Conservation (phyloP, 2,113 vertebrate genomes). For the Arenaria interpres region DNA sequence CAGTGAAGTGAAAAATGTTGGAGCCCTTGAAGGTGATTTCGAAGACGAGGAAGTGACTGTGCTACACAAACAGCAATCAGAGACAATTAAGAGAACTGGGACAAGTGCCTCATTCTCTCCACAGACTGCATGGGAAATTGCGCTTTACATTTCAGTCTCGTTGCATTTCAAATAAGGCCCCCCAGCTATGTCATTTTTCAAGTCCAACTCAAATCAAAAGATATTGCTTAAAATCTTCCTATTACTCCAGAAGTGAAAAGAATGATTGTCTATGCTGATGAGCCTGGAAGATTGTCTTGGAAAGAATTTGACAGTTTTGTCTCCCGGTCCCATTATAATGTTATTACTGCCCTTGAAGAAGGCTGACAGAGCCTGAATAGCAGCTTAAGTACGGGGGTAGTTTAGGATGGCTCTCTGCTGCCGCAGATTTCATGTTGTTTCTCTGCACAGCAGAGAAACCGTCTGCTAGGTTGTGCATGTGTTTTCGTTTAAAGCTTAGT, state of each 20-base stretch:
- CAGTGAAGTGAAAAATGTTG: constrained; percentile 61
- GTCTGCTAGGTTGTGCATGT: not conserved
- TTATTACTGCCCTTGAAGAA: constrained; percentile 62
- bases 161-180: constrained; percentile 80
- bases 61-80: constrained; percentile 81
- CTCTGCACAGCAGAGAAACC: not conserved
- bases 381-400: not conserved
- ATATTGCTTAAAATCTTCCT: constrained; percentile 79
- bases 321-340: constrained; percentile 64
- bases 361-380: constrained; percentile 30
- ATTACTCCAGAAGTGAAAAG: constrained; percentile 78
- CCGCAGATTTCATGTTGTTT: constrained; percentile 7
- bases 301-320: constrained; percentile 75
- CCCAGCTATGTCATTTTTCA: constrained; percentile 77
- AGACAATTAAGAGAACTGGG: constrained; percentile 81
- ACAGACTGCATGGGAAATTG: constrained; percentile 76
- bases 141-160: constrained; percentile 73
- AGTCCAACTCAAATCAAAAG: constrained; percentile 81
- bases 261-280: constrained; percentile 83
- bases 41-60: constrained; percentile 67
- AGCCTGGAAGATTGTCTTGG: constrained; percentile 77
- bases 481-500: constrained; percentile 35
- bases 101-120: constrained; percentile 77
- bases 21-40: constrained; percentile 76
- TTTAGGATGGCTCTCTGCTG: not conserved